Conservation (phyloP, 2,113 vertebrate species). For the Chaetops frenatus region DNA sequence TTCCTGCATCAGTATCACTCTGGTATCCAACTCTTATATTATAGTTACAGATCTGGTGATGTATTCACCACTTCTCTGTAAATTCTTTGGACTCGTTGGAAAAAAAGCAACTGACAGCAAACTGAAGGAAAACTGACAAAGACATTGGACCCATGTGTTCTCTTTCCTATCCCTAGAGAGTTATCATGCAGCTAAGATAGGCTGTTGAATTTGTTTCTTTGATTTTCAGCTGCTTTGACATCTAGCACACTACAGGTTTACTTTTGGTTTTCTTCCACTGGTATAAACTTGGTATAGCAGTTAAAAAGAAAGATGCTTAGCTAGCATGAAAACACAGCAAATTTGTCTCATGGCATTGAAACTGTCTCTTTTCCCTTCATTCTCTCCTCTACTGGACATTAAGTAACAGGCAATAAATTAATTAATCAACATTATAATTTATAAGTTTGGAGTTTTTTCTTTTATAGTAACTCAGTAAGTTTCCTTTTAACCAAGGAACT, state of each 20-base stretch:
- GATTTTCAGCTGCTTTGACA: background rate
- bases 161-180: background rate
- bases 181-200: background rate
- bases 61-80: background rate
- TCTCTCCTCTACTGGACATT: background rate
- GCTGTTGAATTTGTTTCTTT: background rate
- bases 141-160: background rate
- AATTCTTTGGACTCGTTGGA: background rate
- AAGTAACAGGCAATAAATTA: background rate
- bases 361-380: background rate
- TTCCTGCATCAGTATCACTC: background rate
- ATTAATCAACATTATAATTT: background rate
- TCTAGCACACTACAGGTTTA: background rate
- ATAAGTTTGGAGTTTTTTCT: background rate
- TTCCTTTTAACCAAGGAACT: background rate
- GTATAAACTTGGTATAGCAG: background rate
- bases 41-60: background rate
- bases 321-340: background rate
- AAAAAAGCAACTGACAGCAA: background rate
- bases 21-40: background rate
- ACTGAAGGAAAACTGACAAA: background rate
- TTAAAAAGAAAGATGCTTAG: background rate
- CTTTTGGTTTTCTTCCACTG: background rate
- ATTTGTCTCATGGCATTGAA: background rate
- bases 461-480: background rate